A percentile compares a stretch with the other conserved stretches of the same genome.
Conservation (phyloP, 2,888 invertebrate genomes). For the Corythucha ciliata region DNA sequence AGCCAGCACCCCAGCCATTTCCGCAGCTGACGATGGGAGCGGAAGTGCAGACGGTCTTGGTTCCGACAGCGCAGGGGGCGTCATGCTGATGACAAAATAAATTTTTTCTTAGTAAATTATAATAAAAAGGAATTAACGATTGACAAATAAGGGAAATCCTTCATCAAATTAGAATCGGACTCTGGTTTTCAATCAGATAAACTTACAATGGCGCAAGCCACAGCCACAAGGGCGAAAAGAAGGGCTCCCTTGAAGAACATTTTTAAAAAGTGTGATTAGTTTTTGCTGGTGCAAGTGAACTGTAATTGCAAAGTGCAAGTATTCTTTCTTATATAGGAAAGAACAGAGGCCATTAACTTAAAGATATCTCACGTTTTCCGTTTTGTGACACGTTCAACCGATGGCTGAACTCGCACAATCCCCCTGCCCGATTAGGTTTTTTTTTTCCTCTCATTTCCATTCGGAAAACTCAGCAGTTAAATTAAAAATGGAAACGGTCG, state of each 20-base stretch:
- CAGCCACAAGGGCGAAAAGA: slow-evolving; percentile 18
- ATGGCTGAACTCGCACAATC: too few relatives aligned
- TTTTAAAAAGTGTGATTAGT: neutral
- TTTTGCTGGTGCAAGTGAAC: slow-evolving; percentile 11
- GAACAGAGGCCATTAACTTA: too few relatives aligned
- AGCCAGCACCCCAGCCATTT: neutral
- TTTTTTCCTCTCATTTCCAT: too few relatives aligned
- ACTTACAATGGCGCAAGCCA: slow-evolving; percentile 11
- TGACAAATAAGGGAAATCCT: neutral
- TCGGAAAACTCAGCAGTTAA: too few relatives aligned
- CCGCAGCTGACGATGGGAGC: slow-evolving; percentile 14
- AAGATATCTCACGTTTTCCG: too few relatives aligned
- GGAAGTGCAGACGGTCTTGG: slow-evolving; percentile 22
- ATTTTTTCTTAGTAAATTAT: neutral
- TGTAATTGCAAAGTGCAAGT: neutral
- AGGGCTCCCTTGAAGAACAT: slow-evolving; percentile 20
- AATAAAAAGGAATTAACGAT: neutral
- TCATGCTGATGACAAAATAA: neutral
- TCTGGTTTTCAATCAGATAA: slow-evolving; percentile 6
- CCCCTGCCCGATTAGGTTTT: too few relatives aligned
- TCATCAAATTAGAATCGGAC: neutral
- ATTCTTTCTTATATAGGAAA: slow-evolving; percentile 15
- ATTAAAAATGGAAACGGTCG: too few relatives aligned
- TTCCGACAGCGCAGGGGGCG: slow-evolving; percentile 11
- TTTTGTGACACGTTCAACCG: too few relatives aligned